Evolutionary conservation across 2,888 invertebrate species (phyloP).

Genomic region (Himalopsyche japonica): DNA sequence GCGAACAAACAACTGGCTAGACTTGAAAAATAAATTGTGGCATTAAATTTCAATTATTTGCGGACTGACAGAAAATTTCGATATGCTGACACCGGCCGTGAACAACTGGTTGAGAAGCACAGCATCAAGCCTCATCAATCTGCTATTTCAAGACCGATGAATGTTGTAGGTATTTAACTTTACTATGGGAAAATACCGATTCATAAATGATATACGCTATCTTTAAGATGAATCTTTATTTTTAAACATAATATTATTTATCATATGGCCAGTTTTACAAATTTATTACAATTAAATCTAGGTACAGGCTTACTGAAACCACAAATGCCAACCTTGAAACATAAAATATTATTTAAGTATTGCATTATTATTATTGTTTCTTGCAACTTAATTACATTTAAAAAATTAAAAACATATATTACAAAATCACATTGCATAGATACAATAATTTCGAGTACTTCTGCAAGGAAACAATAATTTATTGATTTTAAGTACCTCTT

Average conservation of each 20-base stretch:
- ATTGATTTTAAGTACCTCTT: not conserved
- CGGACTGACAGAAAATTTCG: too few species aligned
- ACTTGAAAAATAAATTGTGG: too few species aligned
- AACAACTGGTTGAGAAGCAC: too few species aligned
- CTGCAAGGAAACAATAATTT: not conserved
- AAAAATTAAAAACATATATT: not conserved
- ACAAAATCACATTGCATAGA: not conserved
- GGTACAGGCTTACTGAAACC: not conserved
- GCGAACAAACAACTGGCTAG: too few species aligned
- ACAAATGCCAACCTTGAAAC: not conserved
- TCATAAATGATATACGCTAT: not conserved
- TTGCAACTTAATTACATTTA: not conserved
- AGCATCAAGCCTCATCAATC: too few species aligned
- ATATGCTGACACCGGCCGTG: too few species aligned
- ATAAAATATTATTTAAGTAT: not conserved
- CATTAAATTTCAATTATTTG: too few species aligned
- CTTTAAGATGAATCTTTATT: not conserved
- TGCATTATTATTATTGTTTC: not conserved
- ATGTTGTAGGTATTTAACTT: too few species aligned
- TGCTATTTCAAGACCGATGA: too few species aligned
- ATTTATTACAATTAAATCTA: not conserved
- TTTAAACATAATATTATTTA: not conserved
- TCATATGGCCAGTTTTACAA: not conserved
- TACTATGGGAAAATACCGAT: too few species aligned
- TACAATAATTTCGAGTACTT: not conserved